Base-by-base conservation (phyloP, 2,113 vertebrate genomes). In the Glareola pratincola region DNA sequence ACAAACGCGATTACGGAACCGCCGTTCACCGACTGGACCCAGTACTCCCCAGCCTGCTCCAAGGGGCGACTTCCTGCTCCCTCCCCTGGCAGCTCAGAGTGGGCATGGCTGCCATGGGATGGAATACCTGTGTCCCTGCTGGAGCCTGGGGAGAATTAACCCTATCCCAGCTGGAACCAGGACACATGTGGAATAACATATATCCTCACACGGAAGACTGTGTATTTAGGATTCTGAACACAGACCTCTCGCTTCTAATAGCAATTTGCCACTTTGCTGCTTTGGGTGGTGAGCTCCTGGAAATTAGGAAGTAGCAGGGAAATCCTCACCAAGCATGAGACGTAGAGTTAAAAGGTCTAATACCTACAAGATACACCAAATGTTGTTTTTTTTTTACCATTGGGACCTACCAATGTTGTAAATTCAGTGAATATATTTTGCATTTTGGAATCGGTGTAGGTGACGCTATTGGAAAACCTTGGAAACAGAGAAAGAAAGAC, bases 381-480 rank as follows among this genome's bases (percentile, higher is more conserved):
- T 51, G 18, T 32, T 84, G 43, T 11, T 14, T 12, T 45, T 45
- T 45, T 45, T 45, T 81, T 68, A n/a, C n/a, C n/a, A n/a, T n/a
- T n/a, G n/a, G n/a, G n/a, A n/a, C n/a, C n/a, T 53, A 36, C 4
- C 4, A 1, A 9, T 77, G 19, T 26, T 72, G 29, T 69, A 34
- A 37, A 17, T 47, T 78, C 45, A 43, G 13, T 56, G 39, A 69
- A 20, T 47, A 4, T 37, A 20, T 57, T 54, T 62, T 74, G 54
- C 11, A 26, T 69, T 56, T 76, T 77, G 24, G 20, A 69, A 43
- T 29, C 0, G 0, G 12, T 37, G 47, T 45, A 27, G 47, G n/a
- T 68, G 21, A 74, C 13, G 34, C 34, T 62, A 56, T 5, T 56
- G 36, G 37, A 90, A 74, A 88, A 47, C 8, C 5, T 2, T 54